phyloP scores from a whole-genome alignment of 2,888 invertebrate genomes.

The Drosophila sordidula region DNA sequence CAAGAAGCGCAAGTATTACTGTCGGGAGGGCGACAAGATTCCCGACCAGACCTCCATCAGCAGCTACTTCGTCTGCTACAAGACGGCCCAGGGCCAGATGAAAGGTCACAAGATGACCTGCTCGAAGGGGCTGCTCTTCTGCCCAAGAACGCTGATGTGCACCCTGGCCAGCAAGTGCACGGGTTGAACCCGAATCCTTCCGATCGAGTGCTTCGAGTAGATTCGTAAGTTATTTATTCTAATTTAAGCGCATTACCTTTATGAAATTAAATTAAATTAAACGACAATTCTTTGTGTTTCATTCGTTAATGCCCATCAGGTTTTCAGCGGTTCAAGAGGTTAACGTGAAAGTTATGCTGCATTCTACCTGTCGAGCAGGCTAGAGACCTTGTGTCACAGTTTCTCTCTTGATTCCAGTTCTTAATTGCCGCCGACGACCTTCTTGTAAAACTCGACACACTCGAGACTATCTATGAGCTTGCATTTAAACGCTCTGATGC shows the following conservation, averaged over 20 bases:
- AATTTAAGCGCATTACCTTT: conserved; percentile 45
- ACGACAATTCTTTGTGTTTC: conserved; percentile 7
- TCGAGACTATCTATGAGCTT: conserved; percentile 12
- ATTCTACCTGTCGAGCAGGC: conserved; percentile 36
- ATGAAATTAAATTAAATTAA: conserved; percentile 20
- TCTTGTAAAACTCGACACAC: conserved; percentile 28
- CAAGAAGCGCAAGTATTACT: conserved; percentile 84
- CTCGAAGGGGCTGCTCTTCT: conserved; percentile 85
- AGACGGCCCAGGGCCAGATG: conserved; percentile 83
- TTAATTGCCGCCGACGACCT: conserved; percentile 58
- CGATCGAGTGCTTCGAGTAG: conserved; percentile 10
- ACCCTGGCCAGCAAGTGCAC: conserved; percentile 84
- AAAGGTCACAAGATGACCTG: conserved; percentile 85
- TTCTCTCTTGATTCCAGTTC: conserved; percentile 52
- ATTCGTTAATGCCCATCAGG: conserved; percentile 3
- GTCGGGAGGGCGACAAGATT: conserved; percentile 85
- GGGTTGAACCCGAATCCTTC: conserved; percentile 46
- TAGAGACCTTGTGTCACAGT: conserved; percentile 65
- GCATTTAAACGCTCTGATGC: conserved; percentile 1
- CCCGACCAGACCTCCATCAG: conserved; percentile 85
- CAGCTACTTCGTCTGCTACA: conserved; percentile 86
- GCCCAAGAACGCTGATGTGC: conserved; percentile 85
- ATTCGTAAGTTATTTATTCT: conserved; percentile 70
- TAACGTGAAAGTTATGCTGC: conserved; percentile 47
- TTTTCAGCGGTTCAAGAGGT: conserved; percentile 16